Evolutionary conservation across 1,140 invertebrate species (phyloP).

Genomic region (Brachionus sp.): DNA sequence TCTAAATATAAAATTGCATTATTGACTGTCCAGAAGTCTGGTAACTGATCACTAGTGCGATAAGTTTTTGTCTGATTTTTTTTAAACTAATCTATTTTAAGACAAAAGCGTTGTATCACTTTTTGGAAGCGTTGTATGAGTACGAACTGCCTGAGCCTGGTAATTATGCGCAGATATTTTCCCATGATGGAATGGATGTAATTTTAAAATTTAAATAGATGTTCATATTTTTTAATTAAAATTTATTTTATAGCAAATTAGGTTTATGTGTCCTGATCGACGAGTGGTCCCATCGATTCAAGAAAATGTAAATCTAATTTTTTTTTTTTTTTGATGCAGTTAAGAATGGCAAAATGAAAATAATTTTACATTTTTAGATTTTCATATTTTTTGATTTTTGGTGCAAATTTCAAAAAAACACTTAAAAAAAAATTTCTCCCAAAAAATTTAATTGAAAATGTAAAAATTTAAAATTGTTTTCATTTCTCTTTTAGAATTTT

Average conservation of each 20-base stretch:
- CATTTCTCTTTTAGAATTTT: too few relatives aligned
- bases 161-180: conserved; percentile 5
- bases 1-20: not conserved
- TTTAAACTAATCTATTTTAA: not conserved
- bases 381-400: not conserved
- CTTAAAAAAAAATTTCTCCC: too few relatives aligned
- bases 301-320: conserved; percentile 14
- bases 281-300: not conserved
- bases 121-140: conserved; percentile 43
- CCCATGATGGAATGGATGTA: conserved; percentile 43
- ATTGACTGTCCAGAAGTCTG: not conserved
- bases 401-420: too few relatives aligned
- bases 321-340: not conserved
- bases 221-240: not conserved
- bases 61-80: not conserved
- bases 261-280: conserved; percentile 27
- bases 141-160: conserved; percentile 33
- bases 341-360: too few relatives aligned
- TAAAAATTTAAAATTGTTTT: too few relatives aligned
- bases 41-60: not conserved
- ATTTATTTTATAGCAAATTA: not conserved
- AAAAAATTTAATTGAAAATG: too few relatives aligned
- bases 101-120: conserved; percentile 39
- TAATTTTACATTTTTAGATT: too few relatives aligned
- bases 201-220: not conserved